Percentiles rank a stretch among this genome's conserved stretches.
Conservation (phyloP, 2,113 vertebrate species). For the Oophaga pumilio region DNA sequence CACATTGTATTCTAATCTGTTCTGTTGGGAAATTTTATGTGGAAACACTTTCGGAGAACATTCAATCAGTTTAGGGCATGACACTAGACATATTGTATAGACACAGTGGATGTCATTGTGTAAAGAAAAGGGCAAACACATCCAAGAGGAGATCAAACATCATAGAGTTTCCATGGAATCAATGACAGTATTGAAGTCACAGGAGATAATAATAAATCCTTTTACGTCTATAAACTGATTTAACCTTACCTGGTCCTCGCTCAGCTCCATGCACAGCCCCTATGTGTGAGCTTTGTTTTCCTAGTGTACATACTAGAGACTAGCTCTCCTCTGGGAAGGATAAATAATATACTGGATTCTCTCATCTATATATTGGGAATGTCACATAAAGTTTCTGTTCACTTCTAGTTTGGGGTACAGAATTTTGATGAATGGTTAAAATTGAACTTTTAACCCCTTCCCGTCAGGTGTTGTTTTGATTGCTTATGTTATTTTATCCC, state of each 20-base stretch:
- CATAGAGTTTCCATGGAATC: conserved; percentile 49
- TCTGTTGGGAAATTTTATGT: neutral
- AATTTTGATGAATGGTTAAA: neutral
- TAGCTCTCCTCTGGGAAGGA: conserved; percentile 22
- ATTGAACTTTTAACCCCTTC: too few relatives aligned
- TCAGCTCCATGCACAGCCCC: conserved; percentile 20
- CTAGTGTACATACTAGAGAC: conserved; percentile 9
- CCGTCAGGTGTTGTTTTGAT: too few relatives aligned
- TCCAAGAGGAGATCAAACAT: conserved; percentile 35
- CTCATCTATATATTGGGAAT: neutral
- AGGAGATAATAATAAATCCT: conserved; percentile 38
- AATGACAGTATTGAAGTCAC: conserved; percentile 34
- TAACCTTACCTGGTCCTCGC: conserved; percentile 36
- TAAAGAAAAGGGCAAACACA: conserved; percentile 6
- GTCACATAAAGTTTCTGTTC: neutral
- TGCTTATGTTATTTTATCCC: too few relatives aligned
- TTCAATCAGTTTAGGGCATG: neutral
- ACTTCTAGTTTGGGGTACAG: neutral
- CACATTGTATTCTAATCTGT: neutral
- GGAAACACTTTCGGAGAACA: neutral
- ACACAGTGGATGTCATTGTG: conserved; percentile 34
- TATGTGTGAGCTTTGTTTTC: conserved; percentile 31
- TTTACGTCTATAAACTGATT: conserved; percentile 35
- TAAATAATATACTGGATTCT: neutral
- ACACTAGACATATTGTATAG: conserved; percentile 22